Conservation (phyloP, 2,113 vertebrate species). For the Hyla sarda region DNA sequence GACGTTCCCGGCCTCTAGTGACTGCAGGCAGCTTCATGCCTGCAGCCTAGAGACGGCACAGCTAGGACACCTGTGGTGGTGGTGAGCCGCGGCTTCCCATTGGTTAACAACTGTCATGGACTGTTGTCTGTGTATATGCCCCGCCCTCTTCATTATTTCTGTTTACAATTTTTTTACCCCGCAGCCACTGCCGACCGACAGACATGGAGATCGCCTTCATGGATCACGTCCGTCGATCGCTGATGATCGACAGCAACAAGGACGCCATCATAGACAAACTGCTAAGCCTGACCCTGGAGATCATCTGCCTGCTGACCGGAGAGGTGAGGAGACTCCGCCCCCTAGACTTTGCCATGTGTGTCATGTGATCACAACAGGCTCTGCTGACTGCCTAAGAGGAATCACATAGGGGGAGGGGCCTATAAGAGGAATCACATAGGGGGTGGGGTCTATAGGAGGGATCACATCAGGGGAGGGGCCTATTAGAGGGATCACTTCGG, state of each 20-base stretch:
- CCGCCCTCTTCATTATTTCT: neutral
- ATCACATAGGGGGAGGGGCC: too few relatives aligned
- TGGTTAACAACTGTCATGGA: too few relatives aligned
- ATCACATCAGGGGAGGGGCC: too few relatives aligned
- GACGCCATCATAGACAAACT: slow-evolving; percentile 31
- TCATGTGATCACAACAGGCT: neutral
- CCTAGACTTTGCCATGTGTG: neutral
- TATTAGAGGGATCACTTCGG: too few relatives aligned
- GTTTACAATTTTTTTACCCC: neutral
- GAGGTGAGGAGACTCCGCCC: slow-evolving; percentile 15
- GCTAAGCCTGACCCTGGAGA: slow-evolving; percentile 26
- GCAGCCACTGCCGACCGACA: neutral
- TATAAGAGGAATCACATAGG: neutral
- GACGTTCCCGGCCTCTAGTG: too few relatives aligned
- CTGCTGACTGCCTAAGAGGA: neutral
- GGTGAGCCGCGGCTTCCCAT: too few relatives aligned
- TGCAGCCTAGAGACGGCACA: too few relatives aligned
- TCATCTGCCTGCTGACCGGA: slow-evolving; percentile 22
- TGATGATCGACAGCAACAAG: slow-evolving; percentile 22
- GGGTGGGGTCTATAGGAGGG: neutral
- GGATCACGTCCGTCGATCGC: slow-evolving; percentile 19
- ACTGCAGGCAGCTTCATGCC: too few relatives aligned
- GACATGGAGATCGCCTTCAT: slow-evolving; percentile 16
- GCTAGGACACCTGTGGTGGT: too few relatives aligned
- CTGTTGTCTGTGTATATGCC: too few relatives aligned